Conservation (phyloP, 1,140 invertebrate species). For the Procambarus virginalis region DNA sequence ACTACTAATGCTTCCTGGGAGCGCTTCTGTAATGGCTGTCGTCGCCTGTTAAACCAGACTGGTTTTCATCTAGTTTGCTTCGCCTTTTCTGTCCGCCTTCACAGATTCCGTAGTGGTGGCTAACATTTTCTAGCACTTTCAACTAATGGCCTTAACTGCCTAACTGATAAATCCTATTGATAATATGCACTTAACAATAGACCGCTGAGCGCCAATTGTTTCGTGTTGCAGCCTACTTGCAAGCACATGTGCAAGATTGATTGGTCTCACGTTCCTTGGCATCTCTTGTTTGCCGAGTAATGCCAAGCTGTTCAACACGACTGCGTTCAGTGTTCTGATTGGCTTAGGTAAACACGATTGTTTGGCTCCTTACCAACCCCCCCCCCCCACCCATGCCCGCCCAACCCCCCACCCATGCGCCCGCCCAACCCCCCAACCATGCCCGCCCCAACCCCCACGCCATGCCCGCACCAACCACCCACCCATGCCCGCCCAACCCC, state of each 20-base stretch:
- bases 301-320: no score
- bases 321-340: not conserved
- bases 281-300: no score
- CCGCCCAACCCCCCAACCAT: no score
- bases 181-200: not conserved
- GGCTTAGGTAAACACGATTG: not conserved
- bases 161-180: not conserved
- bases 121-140: not conserved
- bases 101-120: not conserved
- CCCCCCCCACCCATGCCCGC: no score
- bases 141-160: not conserved
- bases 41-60: not conserved
- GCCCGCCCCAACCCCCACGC: no score
- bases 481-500: no score
- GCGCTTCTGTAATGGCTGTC: not conserved
- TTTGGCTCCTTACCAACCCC: no score
- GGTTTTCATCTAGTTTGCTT: not conserved
- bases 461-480: no score
- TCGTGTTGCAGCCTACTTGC: not conserved
- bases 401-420: no score
- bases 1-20: not conserved
- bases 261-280: no score
- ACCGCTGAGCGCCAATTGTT: not conserved
- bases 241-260: no score
- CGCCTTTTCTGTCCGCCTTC: not conserved